These are phyloP conservation scores for Mormoops blainvillei DNA, from an alignment of 2,113 vertebrate genomes.

Conservation along the genomic window DNA sequence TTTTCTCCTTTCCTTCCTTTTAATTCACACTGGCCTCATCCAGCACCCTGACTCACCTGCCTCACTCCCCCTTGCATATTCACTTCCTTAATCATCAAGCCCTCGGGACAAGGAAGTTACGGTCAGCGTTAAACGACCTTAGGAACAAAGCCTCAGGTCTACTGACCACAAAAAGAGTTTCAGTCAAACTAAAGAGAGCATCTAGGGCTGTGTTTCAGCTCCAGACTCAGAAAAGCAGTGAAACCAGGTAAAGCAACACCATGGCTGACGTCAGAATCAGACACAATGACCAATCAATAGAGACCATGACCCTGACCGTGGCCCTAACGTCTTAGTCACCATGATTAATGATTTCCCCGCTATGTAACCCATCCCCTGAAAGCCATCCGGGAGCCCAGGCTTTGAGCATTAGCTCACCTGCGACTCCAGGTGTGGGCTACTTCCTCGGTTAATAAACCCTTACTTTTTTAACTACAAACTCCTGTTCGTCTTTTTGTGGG, in stretches of 20 bases:
- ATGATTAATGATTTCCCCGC: background rate
- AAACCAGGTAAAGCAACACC: too few relatives aligned
- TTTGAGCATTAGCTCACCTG: too few relatives aligned
- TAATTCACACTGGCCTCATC: background rate
- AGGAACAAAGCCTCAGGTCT: background rate
- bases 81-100: background rate
- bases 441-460: too few relatives aligned
- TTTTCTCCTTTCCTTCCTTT: background rate
- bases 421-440: too few relatives aligned
- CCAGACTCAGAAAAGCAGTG: too few relatives aligned
- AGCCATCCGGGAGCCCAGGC: background rate
- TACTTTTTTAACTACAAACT: too few relatives aligned
- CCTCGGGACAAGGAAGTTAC: background rate
- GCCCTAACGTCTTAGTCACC: background rate
- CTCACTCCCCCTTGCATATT: background rate
- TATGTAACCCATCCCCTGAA: background rate
- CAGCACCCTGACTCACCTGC: background rate
- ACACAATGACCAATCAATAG: too few relatives aligned
- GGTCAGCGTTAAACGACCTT: background rate
- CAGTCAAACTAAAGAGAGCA: too few relatives aligned
- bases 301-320: background rate
- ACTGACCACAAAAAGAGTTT: background rate
- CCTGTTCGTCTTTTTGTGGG: too few relatives aligned
- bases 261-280: too few relatives aligned
- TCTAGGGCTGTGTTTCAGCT: too few relatives aligned